Evolutionary conservation across 2,113 vertebrate genomes (phyloP).

Genomic region (Pelecanoides urinatrix): DNA sequence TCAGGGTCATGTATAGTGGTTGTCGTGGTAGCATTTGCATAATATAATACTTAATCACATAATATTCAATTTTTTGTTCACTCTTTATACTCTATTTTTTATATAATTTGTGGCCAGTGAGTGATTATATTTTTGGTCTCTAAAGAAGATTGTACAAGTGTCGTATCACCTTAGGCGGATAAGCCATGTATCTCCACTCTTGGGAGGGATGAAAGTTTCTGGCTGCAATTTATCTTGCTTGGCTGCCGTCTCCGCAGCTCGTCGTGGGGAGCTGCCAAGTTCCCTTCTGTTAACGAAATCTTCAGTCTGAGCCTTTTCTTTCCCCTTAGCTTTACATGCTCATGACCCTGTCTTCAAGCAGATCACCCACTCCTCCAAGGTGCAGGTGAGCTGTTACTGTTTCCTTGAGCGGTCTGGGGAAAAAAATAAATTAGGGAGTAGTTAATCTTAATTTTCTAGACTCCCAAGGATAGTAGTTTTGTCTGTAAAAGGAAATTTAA

Average conservation of each 20-base stretch:
- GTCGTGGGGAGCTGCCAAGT: background rate
- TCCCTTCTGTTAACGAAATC: background rate
- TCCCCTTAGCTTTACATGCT: constrained; percentile 85
- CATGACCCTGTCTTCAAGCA: constrained; percentile 82
- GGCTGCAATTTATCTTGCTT: background rate
- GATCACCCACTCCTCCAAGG: constrained; percentile 83
- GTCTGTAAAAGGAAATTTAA: background rate
- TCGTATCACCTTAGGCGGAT: background rate
- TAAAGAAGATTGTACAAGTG: background rate
- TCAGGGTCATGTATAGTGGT: background rate
- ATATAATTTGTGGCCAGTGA: background rate
- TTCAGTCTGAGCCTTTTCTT: background rate
- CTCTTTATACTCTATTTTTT: background rate
- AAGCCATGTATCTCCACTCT: rapidly evolving
- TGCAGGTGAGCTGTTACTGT: constrained; percentile 83
- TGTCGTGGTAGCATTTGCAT: background rate
- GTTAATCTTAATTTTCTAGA: background rate
- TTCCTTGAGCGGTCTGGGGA: background rate
- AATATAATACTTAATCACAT: background rate
- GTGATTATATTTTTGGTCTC: background rate
- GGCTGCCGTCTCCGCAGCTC: background rate
- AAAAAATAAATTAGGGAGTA: background rate
- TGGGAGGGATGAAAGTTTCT: background rate
- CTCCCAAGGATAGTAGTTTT: background rate
- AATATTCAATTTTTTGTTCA: background rate